Evolutionary conservation across 1,140 invertebrate species (phyloP).

Genomic region (Potamilus streckersoni): DNA sequence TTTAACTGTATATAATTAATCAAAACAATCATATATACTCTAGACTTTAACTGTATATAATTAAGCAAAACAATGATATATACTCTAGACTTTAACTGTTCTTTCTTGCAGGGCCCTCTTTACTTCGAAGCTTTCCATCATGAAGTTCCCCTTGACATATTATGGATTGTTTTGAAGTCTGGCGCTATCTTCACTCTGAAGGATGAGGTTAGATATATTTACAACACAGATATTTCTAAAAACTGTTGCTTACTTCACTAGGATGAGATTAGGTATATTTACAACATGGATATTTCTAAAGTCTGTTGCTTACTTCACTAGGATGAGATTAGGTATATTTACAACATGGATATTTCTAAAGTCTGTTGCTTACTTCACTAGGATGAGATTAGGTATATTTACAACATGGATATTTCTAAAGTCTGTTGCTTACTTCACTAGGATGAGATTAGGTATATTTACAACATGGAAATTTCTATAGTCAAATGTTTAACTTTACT

Average conservation of each 20-base stretch:
- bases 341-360: not conserved
- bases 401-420: not conserved
- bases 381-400: not conserved
- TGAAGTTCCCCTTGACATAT: conserved; percentile 36
- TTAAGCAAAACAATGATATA: too few species aligned
- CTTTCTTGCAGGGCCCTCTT: conserved; percentile 46
- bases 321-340: not conserved
- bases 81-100: too few species aligned
- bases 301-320: not conserved
- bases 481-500: not conserved
- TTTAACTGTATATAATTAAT: too few species aligned
- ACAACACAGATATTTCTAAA: not conserved
- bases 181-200: conserved; percentile 47
- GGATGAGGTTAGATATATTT: conserved; percentile 47
- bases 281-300: not conserved
- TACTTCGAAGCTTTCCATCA: conserved; percentile 56
- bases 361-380: not conserved
- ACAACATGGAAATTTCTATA: not conserved
- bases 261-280: not conserved
- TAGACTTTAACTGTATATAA: too few species aligned
- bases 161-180: conserved; percentile 51
- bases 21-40: too few species aligned
- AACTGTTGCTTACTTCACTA: not conserved
- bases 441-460: not conserved
- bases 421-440: not conserved